Base-by-base conservation (phyloP, 1,140 invertebrate species). In the Aphis craccivora region DNA sequence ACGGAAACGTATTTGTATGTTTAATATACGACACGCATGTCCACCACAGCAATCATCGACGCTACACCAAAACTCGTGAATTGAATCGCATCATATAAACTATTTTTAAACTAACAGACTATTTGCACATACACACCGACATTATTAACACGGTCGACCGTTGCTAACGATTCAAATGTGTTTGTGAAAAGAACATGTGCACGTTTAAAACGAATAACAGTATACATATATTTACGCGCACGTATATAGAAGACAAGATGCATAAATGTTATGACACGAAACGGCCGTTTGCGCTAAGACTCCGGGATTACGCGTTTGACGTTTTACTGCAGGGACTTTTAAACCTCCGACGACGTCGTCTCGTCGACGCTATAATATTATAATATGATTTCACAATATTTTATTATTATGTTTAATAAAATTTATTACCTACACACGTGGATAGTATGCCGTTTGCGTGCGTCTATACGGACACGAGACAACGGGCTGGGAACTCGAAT, bases 251-350 rank as follows among this genome's bases (percentile, higher is more conserved):
- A 43, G 25, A 40, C 37, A 40, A 6, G 60, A n/a, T 76, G n/a
- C 30, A 76, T 40, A 25, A 84, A 84, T 40, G 35, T 84, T 84
- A 84, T 84, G 83, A 84, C 83, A 84, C 37, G 37, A 84, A 84
- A 43, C 37, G 83, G 37, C 37, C 37, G 22, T 40, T 37, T 83
- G 22, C 20, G 40, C 23, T 40, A 40, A 84, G 40, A 43, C 37
- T 84, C 23, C 37, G 22, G 83, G 83, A 84, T 84, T 84, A 84
- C 20, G 40, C 22, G 37, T 40, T 84, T 84, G 37, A 84, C 83
- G 37, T 84, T 84, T 84, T 84, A 84, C 40, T 84, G 30, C 60
- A 14, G 83, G 37, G 83, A 84, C 83, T 84, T 84, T 84, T 84
- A 84, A 84, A 40, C 43, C 83, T 40, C 40, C 37, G 40, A n/a